Evolutionary conservation across 2,113 vertebrate species (phyloP).

Genomic region (Ammospiza nelsoni): DNA sequence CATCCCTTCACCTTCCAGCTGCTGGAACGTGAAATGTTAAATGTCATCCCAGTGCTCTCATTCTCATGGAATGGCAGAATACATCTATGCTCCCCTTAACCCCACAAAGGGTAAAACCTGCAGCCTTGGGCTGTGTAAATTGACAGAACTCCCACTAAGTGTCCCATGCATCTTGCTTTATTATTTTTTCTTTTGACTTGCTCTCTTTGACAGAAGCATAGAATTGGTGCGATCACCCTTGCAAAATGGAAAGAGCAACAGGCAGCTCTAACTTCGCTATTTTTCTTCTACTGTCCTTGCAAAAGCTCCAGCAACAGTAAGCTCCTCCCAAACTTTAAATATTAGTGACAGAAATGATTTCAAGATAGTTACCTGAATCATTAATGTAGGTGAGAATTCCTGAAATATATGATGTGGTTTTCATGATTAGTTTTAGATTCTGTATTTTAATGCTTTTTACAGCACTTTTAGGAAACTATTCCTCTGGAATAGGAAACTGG

Average conservation of each 20-base stretch:
- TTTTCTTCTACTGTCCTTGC: not conserved
- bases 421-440: not conserved
- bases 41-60: accelerated
- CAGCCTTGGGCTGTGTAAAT: not conserved
- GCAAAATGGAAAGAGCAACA: not conserved
- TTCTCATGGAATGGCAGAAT: not conserved
- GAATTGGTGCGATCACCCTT: not conserved
- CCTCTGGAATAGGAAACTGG: not conserved
- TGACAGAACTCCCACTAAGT: not conserved
- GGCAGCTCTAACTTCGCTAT: not conserved
- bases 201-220: not conserved
- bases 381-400: not conserved
- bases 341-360: not conserved
- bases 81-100: not conserved
- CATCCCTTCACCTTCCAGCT: slow-evolving; percentile 83
- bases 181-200: not conserved
- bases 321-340: not conserved
- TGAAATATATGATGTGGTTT: not conserved
- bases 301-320: not conserved
- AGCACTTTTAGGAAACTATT: not conserved
- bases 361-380: not conserved
- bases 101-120: not conserved
- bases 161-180: not conserved
- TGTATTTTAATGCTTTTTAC: not conserved
- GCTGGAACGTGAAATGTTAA: slow-evolving; percentile 66